phyloP scores from a whole-genome alignment of 2,113 vertebrate species.

The Ochotona princeps region DNA sequence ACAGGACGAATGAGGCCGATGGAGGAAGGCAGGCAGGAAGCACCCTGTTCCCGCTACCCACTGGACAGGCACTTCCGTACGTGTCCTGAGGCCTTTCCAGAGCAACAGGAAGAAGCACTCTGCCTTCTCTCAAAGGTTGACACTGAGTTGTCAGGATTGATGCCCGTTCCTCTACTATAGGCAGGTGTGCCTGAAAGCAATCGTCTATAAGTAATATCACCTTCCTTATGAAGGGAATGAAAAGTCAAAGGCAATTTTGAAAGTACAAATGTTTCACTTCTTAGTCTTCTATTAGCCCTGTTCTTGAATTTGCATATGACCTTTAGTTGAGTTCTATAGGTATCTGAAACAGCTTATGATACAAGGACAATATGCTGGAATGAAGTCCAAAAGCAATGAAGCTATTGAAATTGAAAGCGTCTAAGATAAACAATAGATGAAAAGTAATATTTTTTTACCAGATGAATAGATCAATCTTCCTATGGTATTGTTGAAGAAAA shows the following conservation, averaged over 20 bases:
- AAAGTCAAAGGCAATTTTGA: constrained; percentile 59
- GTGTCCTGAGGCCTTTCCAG: constrained; percentile 9
- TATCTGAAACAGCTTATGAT: constrained; percentile 58
- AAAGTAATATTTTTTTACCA: constrained; percentile 67
- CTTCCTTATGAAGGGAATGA: constrained; percentile 11
- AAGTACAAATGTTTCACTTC: constrained; percentile 55
- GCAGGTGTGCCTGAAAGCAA: constrained; percentile 25
- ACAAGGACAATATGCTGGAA: constrained; percentile 59
- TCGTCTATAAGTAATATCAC: constrained; percentile 49
- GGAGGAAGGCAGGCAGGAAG: background rate
- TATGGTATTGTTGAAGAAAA: constrained; percentile 60
- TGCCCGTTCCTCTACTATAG: background rate
- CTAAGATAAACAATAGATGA: constrained; percentile 64
- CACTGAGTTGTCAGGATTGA: background rate
- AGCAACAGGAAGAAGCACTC: background rate
- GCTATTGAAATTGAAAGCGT: constrained; percentile 57
- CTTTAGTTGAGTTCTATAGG: constrained; percentile 59
- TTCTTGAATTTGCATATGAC: constrained; percentile 66
- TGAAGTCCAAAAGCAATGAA: constrained; percentile 56
- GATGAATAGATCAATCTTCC: constrained; percentile 58
- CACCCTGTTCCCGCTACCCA: too few species aligned
- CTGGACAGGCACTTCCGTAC: background rate
- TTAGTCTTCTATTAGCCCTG: background rate
- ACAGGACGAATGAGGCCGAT: background rate
- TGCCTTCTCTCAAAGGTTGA: background rate